Evolutionary conservation across 2,888 invertebrate genomes (phyloP).

Genomic region (Hirtodrosophila cameraria): DNA sequence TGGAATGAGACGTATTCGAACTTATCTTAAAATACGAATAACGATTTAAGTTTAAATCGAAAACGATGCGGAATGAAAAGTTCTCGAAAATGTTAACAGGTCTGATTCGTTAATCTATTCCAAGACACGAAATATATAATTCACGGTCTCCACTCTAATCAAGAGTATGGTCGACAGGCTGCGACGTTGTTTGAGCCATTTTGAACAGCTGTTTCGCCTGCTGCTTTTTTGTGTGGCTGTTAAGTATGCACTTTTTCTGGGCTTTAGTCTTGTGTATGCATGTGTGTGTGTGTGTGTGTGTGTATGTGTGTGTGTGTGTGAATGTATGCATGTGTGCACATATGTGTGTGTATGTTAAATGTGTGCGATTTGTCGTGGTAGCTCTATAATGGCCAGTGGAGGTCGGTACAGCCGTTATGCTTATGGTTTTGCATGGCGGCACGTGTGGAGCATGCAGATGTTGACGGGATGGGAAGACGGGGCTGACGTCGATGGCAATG

Average conservation of each 20-base stretch:
- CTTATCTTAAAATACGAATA: no score
- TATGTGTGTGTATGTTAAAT: constrained; percentile 63
- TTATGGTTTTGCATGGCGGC: constrained; percentile 77
- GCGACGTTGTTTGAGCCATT: constrained; percentile 68
- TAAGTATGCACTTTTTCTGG: constrained; percentile 73
- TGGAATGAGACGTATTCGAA: no score
- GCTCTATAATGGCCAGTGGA: constrained; percentile 75
- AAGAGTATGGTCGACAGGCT: constrained; percentile 41
- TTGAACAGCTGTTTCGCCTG: constrained; percentile 65
- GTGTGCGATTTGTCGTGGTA: constrained; percentile 76
- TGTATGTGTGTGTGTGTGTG: constrained; percentile 55
- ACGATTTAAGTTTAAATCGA: no score
- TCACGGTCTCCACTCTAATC: constrained; percentile 47
- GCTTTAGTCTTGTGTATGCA: constrained; percentile 3
- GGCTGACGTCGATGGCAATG: background rate
- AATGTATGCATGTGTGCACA: constrained; percentile 59
- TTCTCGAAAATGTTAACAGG: no score
- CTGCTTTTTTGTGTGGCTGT: constrained; percentile 62
- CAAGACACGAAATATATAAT: background rate
- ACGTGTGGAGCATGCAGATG: constrained; percentile 73
- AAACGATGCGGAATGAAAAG: no score
- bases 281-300: constrained; percentile 3
- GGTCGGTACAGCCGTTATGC: constrained; percentile 63
- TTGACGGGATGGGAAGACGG: background rate
- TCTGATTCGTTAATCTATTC: no score